Evolutionary conservation across 53 echinoderm and acorn worm species (phyloP).

Genomic region (Temnopleurus reevesii): DNA sequence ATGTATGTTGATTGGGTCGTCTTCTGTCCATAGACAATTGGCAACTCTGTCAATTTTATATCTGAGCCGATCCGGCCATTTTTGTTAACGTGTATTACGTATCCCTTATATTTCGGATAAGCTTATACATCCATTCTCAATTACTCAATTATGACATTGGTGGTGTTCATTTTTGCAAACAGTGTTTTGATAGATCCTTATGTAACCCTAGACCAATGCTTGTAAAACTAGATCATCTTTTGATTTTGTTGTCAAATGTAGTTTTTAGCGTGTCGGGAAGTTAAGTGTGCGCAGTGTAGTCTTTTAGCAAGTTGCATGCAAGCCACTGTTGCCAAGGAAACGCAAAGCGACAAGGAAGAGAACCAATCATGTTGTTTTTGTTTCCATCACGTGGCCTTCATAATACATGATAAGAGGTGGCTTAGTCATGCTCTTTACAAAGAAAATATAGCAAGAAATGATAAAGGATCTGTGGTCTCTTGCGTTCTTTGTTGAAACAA

Average conservation of each 20-base stretch:
- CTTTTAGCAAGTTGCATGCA: conserved; percentile 18
- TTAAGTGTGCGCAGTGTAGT: conserved; percentile 2
- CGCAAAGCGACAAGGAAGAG: conserved; percentile 13
- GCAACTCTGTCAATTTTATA: not conserved
- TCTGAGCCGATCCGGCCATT: not conserved
- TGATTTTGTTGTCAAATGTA: not conserved
- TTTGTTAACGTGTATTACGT: not conserved
- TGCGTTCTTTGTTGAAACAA: not conserved
- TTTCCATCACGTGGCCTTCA: conserved; percentile 57
- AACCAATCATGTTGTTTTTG: conserved; percentile 34
- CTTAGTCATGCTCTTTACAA: conserved; percentile 52
- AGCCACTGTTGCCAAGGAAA: conserved; percentile 52
- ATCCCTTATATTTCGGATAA: not conserved
- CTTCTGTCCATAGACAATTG: not conserved
- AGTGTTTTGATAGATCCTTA: not conserved
- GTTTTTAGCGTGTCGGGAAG: not conserved
- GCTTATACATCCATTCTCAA: not conserved
- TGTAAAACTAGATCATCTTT: not conserved
- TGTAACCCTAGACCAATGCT: not conserved
- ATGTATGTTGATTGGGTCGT: not conserved
- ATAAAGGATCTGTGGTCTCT: not conserved
- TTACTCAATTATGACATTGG: not conserved
- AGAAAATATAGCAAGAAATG: conserved; percentile 43
- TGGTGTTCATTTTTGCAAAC: not conserved
- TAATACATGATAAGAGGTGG: conserved; percentile 46